Base-by-base conservation (phyloP, 2,888 invertebrate genomes). In the Philhelius pedissequus region DNA sequence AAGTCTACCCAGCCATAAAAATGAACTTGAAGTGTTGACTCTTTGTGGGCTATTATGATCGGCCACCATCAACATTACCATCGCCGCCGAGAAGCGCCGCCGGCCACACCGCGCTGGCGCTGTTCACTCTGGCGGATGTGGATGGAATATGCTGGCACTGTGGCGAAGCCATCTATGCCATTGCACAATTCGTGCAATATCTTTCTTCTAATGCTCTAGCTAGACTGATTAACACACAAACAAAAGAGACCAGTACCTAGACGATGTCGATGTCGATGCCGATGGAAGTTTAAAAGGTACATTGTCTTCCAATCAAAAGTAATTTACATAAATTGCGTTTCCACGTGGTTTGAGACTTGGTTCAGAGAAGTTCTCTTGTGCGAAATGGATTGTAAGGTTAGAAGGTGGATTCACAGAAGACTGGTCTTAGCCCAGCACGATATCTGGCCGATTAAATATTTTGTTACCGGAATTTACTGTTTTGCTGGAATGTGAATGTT, bases 1-100 rank as follows among this genome's bases (percentile, higher is more conserved):
- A 83, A 86, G 87, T 80, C 82, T 88, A 89, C 87, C 87, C 86
- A 88, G 86, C 88, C 88, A 88, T 89, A 88, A 86, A 88, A 89
- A 88, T 89, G 89, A 89, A 89, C 89, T 89, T 89, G 89, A 89
- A 86, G 86, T 80, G 70, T 70, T 80, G 45, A 79, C 82, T 86
- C 38, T 70, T 52, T 48, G 60, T 27, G 40, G 35, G 75, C 64
- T 71, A 74, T 74, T 75, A 64, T 66, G 66, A 71, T 60, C 64
- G 70, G 62, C 64, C 80, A 52, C 71, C 32, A 22, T 56, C 13
- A 50, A n/a, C n/a, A n/a, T n/a, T 6, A 1, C 45, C 18, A 54
- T 4, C 22, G 0, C 7, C 18, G 6, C 45, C 13, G 2, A n/a
- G n/a, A n/a, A n/a, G n/a, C n/a, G n/a, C n/a, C 45, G 4, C 20